A percentile compares a stretch with the other conserved stretches of the same genome.
phyloP scores from a whole-genome alignment of 2,797 vertebrate genomes.

The Falco biarmicus region DNA sequence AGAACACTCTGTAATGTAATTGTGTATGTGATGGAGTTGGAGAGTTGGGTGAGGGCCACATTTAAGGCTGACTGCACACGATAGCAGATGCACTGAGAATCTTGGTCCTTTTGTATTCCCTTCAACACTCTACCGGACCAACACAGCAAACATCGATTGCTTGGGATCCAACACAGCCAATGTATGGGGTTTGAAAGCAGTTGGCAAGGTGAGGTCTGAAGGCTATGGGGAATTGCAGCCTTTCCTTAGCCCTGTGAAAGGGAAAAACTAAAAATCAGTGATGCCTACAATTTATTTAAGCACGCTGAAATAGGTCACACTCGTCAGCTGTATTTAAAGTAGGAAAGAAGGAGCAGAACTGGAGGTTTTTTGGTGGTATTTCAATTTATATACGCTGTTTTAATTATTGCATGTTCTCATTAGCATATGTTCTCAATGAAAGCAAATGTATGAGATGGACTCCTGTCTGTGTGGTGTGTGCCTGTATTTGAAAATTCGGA shows the following conservation, averaged over 20 bases:
- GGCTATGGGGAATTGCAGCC: background rate
- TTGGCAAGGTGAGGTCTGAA: background rate
- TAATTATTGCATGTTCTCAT: conserved; percentile 32
- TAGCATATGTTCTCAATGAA: conserved; percentile 20
- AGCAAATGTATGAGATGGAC: background rate
- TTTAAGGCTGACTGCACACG: background rate
- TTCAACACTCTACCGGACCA: background rate
- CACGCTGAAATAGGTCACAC: background rate
- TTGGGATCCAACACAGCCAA: background rate
- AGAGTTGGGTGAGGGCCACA: background rate
- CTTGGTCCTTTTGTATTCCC: background rate
- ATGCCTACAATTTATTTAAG: background rate
- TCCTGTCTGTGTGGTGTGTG: background rate
- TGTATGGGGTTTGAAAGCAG: background rate
- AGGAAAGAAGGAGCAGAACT: background rate
- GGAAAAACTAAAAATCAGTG: background rate
- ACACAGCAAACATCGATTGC: background rate
- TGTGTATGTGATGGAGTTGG: background rate
- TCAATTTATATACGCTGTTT: conserved; percentile 11
- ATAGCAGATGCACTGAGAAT: background rate
- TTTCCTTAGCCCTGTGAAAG: background rate
- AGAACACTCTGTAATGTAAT: background rate
- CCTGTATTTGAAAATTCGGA: conserved; percentile 11
- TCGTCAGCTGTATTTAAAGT: background rate
- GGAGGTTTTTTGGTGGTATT: background rate